Percentiles rank a stretch among this genome's conserved stretches.
Evolutionary conservation across 2,888 invertebrate genomes (phyloP).

Genomic region (Acleris literana): DNA sequence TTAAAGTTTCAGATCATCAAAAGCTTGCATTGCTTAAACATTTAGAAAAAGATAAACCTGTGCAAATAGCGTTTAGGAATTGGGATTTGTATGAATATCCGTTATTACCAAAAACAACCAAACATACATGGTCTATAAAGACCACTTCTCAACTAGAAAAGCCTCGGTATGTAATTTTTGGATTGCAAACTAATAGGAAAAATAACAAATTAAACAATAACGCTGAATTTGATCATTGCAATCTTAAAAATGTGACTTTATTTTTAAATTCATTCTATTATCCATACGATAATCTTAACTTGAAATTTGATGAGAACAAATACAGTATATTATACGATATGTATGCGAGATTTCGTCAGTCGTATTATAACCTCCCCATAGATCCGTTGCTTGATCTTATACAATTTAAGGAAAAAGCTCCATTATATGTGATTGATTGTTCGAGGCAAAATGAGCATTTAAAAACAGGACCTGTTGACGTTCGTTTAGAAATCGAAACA

Average conservation of each 20-base stretch:
- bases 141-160: slow-evolving; percentile 49
- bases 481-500: slow-evolving; percentile 38
- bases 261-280: slow-evolving; percentile 54
- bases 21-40: slow-evolving; percentile 31
- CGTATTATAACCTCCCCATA: slow-evolving; percentile 24
- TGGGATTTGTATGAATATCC: too few relatives aligned
- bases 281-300: slow-evolving; percentile 54
- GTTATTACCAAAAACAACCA: too few relatives aligned
- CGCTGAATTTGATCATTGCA: slow-evolving; percentile 46
- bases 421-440: too few relatives aligned
- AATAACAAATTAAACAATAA: slow-evolving; percentile 42
- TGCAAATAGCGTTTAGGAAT: too few relatives aligned
- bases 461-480: too few relatives aligned
- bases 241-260: slow-evolving; percentile 53
- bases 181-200: slow-evolving; percentile 57
- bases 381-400: too few relatives aligned
- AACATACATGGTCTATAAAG: too few relatives aligned
- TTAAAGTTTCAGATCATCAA: slow-evolving; percentile 39
- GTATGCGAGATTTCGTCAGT: slow-evolving; percentile 35
- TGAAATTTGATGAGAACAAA: slow-evolving; percentile 41
- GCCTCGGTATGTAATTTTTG: slow-evolving; percentile 57
- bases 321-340: background rate
- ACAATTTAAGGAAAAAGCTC: too few relatives aligned
- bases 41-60: slow-evolving; percentile 41
- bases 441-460: too few relatives aligned